Evolutionary conservation across 92 coral and sea anemone species (phyloP).

Genomic region (Palythoa caribaeorum): DNA sequence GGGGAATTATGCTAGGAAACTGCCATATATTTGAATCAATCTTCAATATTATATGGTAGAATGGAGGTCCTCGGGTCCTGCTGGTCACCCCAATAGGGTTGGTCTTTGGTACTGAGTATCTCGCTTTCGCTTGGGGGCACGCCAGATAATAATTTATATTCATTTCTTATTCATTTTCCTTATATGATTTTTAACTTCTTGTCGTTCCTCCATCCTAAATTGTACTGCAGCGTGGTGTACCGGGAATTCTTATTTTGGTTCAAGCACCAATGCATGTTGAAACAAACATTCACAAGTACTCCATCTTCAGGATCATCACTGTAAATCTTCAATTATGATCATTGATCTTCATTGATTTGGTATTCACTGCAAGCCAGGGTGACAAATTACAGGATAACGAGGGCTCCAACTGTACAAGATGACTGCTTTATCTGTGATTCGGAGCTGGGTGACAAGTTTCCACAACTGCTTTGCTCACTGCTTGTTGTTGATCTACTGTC

Average conservation of each 20-base stretch:
- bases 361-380: conserved; percentile 11
- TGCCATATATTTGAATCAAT: too few relatives aligned
- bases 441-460: conserved; percentile 79
- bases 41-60: too few relatives aligned
- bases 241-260: background rate
- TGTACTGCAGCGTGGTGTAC: too few relatives aligned
- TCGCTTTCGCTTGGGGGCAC: too few relatives aligned
- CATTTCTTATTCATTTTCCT: too few relatives aligned
- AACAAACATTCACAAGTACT: background rate
- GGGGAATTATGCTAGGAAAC: too few relatives aligned
- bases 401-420: conserved; percentile 19
- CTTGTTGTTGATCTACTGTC: conserved; percentile 88
- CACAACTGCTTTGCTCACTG: conserved; percentile 84
- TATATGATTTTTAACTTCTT: too few relatives aligned
- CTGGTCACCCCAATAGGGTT: too few relatives aligned
- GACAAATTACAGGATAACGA: conserved; percentile 12
- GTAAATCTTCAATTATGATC: background rate
- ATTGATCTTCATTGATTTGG: background rate
- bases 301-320: background rate
- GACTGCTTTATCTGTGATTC: conserved; percentile 38
- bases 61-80: too few relatives aligned
- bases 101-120: too few relatives aligned
- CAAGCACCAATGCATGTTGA: background rate
- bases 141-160: too few relatives aligned
- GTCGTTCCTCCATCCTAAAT: too few relatives aligned